A percentile compares a stretch with the other conserved stretches of the same genome.
phyloP scores from a whole-genome alignment of 2,888 invertebrate species.

The Ectemnius continuus region DNA sequence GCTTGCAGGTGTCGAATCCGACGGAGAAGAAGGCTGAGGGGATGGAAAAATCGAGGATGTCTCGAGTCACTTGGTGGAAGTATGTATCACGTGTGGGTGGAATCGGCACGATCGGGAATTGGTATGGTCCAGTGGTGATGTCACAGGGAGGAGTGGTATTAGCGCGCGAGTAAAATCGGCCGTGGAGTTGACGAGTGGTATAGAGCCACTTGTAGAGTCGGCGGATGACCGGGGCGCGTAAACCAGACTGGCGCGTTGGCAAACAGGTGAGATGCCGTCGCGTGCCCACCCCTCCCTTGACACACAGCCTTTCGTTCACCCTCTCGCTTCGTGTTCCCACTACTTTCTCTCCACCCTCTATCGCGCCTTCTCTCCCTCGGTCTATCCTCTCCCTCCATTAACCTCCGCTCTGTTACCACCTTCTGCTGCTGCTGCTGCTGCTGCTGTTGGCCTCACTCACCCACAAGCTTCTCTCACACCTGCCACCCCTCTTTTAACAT shows the following conservation, averaged over 20 bases:
- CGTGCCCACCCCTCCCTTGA: constrained; percentile 45
- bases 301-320: constrained; percentile 5
- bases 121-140: neutral
- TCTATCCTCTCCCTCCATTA: constrained; percentile 29
- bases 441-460: constrained; percentile 9
- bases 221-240: constrained; percentile 71
- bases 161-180: constrained; percentile 8
- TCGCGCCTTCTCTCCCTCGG: constrained; percentile 27
- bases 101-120: neutral
- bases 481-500: neutral
- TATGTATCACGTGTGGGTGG: too few species aligned
- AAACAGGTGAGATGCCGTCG: constrained; percentile 71
- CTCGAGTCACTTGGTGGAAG: too few species aligned
- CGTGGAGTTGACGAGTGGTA: constrained; percentile 12
- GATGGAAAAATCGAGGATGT: too few species aligned
- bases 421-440: constrained; percentile 26
- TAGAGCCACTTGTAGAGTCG: constrained; percentile 67
- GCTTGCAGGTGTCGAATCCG: neutral
- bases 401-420: constrained; percentile 13
- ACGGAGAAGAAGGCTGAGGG: neutral
- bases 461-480: constrained; percentile 12
- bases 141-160: constrained; percentile 4
- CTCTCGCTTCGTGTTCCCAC: neutral
- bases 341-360: constrained; percentile 7
- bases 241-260: constrained; percentile 71